Base-by-base conservation (phyloP, 30 jellyfish, hydroid and myxozoan species). In the Chrysaora quinquecirrha region DNA sequence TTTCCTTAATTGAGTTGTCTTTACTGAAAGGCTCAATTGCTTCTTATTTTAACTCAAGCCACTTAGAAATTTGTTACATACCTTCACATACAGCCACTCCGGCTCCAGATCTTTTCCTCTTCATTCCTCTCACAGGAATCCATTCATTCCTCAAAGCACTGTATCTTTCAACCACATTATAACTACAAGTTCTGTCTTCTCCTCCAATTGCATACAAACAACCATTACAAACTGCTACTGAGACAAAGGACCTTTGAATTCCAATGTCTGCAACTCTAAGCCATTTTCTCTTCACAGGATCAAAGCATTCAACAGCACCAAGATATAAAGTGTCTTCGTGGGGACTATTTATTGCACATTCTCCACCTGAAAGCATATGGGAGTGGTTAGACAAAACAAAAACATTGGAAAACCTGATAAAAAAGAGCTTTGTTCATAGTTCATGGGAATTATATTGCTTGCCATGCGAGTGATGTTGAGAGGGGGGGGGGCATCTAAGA, bases 201-300 rank as follows among this genome's bases (percentile, higher is more conserved):
- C 98, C 98, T 0, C 98, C 98, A 48, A 91, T 67, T 12, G 98
- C 96, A 74, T 91, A 91, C 66, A 91, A 47, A 29, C 71, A n/a
- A 1, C 98, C 96, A 85, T 72, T 71, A 84, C 98, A 91, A 20
- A 86, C 98, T n/a, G 90, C 90, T 16, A 87, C 98, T 48, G 98
- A 91, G 0, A 91, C 98, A 81, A 91, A 91, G 7, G 98, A 91
- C 27, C 98, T 71, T 32, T 93, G 95, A 9, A 80, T 66, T 23
- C 96, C 94, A 35, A 91, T 63, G 54, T 91, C 98, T 7, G 96
- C 96, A 34, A 91, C 95, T 32, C 91, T 43, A 52, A 71, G 80
- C 98, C 98, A 91, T 47, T 74, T 83, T 46, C 85, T 73, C 62
- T 72, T 63, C 43, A 47, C 66, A 11, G 98, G 96, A 58, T 91